These are phyloP conservation scores for Hylaea fasciaria DNA, from an alignment of 2,888 invertebrate species.

Conservation along the genomic window DNA sequence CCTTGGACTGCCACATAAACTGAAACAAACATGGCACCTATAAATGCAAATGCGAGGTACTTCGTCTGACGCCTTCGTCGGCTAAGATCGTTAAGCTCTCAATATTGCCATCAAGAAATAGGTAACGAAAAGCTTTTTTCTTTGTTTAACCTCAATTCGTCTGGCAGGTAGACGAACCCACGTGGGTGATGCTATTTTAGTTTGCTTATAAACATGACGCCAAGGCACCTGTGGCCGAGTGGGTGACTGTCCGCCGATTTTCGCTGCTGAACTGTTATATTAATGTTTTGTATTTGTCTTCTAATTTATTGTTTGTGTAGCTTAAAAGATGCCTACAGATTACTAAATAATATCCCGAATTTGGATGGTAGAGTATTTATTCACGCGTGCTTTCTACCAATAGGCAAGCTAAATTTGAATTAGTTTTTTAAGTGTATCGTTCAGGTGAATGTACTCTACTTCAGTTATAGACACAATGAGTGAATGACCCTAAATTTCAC, in stretches of 20 bases:
- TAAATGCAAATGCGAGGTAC: no score
- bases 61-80: no score
- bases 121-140: background rate
- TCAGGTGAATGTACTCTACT: no score
- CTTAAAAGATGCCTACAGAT: background rate
- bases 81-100: no score
- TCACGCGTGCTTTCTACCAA: no score
- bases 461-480: no score
- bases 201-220: conserved; percentile 10
- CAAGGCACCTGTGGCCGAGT: conserved; percentile 3
- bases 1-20: no score
- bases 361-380: no score
- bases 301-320: background rate
- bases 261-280: background rate
- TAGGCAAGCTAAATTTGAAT: background rate
- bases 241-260: conserved; percentile 18
- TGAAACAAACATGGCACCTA: no score
- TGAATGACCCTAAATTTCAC: no score
- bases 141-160: conserved; percentile 1
- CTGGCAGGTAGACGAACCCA: conserved; percentile 12
- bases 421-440: background rate
- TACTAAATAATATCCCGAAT: no score
- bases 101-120: no score
- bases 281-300: background rate
- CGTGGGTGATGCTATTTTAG: conserved; percentile 17